Evolutionary conservation across 2,888 invertebrate species (phyloP).

Genomic region (Abscondita cerata): DNA sequence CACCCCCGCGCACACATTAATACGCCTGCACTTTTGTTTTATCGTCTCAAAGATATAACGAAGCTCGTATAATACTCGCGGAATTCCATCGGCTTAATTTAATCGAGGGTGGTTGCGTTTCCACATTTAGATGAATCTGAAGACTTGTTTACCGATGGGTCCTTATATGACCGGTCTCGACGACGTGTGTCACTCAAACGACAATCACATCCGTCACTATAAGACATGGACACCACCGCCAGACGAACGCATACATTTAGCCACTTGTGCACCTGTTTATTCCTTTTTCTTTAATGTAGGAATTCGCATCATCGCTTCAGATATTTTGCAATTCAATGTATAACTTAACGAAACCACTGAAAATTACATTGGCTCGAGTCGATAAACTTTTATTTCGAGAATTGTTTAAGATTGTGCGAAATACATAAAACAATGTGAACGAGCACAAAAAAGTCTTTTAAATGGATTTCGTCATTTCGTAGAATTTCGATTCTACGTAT

Average conservation of each 20-base stretch:
- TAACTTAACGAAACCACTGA: constrained; percentile 2
- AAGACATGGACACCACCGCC: constrained; percentile 36
- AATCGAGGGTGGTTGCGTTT: constrained; percentile 7
- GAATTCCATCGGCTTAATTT: constrained; percentile 7
- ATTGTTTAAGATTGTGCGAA: no score
- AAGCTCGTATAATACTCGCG: not conserved
- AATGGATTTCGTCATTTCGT: no score
- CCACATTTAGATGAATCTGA: constrained; percentile 16
- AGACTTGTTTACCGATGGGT: constrained; percentile 46
- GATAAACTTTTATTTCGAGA: not conserved
- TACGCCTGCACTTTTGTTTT: constrained; percentile 20
- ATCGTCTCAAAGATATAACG: not conserved
- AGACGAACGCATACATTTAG: constrained; percentile 35
- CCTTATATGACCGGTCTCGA: constrained; percentile 53
- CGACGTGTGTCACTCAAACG: constrained; percentile 57
- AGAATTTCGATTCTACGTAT: no score
- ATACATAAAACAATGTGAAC: no score
- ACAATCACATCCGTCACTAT: constrained; percentile 56
- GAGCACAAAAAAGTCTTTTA: no score
- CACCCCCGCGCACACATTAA: constrained; percentile 36
- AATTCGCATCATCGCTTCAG: constrained; percentile 9
- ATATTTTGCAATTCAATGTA: constrained; percentile 10
- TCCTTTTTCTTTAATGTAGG: constrained; percentile 27
- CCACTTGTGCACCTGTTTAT: constrained; percentile 33
- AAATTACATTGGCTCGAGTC: constrained; percentile 4